phyloP scores from a whole-genome alignment of 2,888 invertebrate species.

The Hirudinaria manillensis region DNA sequence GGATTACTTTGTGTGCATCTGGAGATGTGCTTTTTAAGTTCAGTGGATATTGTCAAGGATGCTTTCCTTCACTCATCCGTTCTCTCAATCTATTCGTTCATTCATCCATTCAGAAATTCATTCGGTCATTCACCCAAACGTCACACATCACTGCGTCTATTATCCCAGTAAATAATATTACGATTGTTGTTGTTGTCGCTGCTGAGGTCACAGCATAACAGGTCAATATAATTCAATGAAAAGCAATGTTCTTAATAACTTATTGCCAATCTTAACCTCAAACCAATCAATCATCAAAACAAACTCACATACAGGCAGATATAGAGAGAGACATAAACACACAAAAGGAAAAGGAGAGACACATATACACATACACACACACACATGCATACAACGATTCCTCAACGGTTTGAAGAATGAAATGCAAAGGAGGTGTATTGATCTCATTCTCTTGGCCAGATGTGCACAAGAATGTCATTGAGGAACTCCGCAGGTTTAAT shows the following conservation, averaged over 20 bases:
- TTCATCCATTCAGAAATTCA: neutral
- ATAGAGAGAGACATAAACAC: neutral
- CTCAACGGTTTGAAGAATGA: neutral
- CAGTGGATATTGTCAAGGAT: neutral
- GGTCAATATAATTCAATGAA: too few relatives aligned
- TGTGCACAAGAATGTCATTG: too few relatives aligned
- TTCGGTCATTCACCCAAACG: neutral
- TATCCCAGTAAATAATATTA: neutral
- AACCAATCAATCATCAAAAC: neutral
- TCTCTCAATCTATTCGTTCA: neutral
- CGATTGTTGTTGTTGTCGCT: neutral
- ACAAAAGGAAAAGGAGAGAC: too few relatives aligned
- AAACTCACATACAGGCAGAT: neutral
- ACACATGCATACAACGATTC: neutral
- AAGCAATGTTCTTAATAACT: too few relatives aligned
- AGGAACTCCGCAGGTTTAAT: too few relatives aligned
- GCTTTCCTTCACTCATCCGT: neutral
- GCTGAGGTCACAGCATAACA: neutral
- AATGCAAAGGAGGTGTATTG: too few relatives aligned
- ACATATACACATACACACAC: neutral
- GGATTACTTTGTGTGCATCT: too few relatives aligned
- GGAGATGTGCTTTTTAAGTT: too few relatives aligned
- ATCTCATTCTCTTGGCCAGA: too few relatives aligned
- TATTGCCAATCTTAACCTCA: too few relatives aligned
- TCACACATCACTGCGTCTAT: neutral